Conservation (phyloP, 1,140 invertebrate genomes). For the Caenorhabditis remanei region DNA sequence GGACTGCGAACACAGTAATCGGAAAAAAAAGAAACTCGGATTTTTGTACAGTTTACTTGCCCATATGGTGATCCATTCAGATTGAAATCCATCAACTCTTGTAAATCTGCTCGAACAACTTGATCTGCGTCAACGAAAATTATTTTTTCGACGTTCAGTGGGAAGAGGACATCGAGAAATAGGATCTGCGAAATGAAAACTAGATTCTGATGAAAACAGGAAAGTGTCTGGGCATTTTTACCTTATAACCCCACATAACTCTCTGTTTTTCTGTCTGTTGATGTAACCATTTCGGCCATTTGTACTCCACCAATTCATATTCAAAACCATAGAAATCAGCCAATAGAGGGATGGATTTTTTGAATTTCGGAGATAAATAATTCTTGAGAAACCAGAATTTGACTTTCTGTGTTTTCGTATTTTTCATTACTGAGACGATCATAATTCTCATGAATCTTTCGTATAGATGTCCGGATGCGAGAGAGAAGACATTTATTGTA, state of each 20-base stretch:
- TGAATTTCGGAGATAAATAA: constrained; percentile 87
- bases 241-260: constrained; percentile 99
- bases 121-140: constrained; percentile 99
- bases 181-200: constrained; percentile 84
- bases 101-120: constrained; percentile 95
- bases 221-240: not conserved
- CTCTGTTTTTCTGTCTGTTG: constrained; percentile 99
- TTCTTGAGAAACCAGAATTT: constrained; percentile 99
- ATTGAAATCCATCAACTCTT: constrained; percentile 94
- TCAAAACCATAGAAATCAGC: constrained; percentile 94
- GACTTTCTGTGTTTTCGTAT: constrained; percentile 92
- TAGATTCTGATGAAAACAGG: not conserved
- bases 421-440: constrained; percentile 76
- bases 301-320: constrained; percentile 98
- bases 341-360: constrained; percentile 93
- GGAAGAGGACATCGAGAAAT: constrained; percentile 97
- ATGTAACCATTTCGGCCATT: constrained; percentile 96
- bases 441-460: constrained; percentile 87
- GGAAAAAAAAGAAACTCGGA: no score
- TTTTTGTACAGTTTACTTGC: not conserved
- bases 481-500: constrained; percentile 94
- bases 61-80: constrained; percentile 96
- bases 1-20: no score
- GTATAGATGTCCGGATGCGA: constrained; percentile 98
- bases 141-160: constrained; percentile 96